A percentile compares a stretch with the other conserved stretches of the same genome.
phyloP scores from a whole-genome alignment of 2,888 invertebrate species.

The Norana najaformis region DNA sequence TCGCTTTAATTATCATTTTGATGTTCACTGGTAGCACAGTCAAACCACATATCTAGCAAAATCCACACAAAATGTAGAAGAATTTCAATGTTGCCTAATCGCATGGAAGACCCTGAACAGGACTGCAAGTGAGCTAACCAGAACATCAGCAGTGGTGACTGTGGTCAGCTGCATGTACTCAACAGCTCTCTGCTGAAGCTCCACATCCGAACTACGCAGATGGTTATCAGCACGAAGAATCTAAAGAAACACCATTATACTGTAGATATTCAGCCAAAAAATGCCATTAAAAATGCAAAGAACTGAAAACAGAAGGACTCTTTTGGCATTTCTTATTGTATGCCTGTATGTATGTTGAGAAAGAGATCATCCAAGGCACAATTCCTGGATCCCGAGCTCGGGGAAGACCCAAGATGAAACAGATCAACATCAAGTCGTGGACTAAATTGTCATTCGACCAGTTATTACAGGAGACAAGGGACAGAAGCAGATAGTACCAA shows the following conservation, averaged over 20 bases:
- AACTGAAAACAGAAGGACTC: not conserved
- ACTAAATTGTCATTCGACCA: too few relatives aligned
- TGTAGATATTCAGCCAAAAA: conserved; percentile 2
- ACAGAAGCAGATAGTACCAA: too few relatives aligned
- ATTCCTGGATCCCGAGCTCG: too few relatives aligned
- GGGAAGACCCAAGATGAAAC: too few relatives aligned
- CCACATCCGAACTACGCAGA: conserved; percentile 94
- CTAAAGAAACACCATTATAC: conserved; percentile 24
- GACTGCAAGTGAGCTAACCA: conserved; percentile 66
- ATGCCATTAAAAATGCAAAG: not conserved
- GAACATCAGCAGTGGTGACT: conserved; percentile 92
- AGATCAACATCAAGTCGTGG: too few relatives aligned
- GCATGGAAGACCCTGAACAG: not conserved
- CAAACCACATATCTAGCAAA: too few relatives aligned
- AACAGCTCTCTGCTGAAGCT: conserved; percentile 94
- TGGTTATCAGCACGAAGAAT: conserved; percentile 75
- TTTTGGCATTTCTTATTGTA: not conserved
- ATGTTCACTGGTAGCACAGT: not conserved
- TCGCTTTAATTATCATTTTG: not conserved
- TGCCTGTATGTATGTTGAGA: too few relatives aligned
- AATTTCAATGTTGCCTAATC: not conserved
- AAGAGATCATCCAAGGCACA: too few relatives aligned
- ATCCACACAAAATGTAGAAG: too few relatives aligned
- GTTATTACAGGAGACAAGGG: too few relatives aligned
- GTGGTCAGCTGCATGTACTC: conserved; percentile 96